These are phyloP conservation scores for Spondyliosoma cantharus DNA, from an alignment of 2,797 vertebrate genomes.

Conservation along the genomic window DNA sequence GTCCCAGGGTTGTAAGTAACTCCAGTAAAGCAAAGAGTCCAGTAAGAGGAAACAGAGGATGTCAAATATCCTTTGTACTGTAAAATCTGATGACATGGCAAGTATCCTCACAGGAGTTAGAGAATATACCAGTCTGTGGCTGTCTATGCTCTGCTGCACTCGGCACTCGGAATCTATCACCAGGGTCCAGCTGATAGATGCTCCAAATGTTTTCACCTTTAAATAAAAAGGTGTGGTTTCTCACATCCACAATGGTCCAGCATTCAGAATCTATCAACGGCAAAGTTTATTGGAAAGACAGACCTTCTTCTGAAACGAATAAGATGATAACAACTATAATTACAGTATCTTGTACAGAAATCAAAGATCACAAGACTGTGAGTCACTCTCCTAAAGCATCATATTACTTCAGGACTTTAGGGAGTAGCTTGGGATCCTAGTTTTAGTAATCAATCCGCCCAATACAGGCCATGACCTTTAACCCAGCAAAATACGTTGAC, in stretches of 20 bases:
- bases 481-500: slow-evolving; percentile 16
- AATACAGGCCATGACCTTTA: slow-evolving; percentile 46
- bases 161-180: slow-evolving; percentile 5
- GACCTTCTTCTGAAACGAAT: not conserved
- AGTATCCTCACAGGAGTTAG: slow-evolving; percentile 20
- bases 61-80: slow-evolving; percentile 54
- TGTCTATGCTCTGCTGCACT: not conserved
- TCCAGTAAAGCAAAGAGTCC: slow-evolving; percentile 25
- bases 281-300: slow-evolving; percentile 4
- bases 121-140: slow-evolving; percentile 24
- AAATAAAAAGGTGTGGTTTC: slow-evolving; percentile 18
- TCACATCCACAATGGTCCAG: slow-evolving; percentile 11
- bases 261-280: slow-evolving; percentile 7
- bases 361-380: slow-evolving; percentile 23
- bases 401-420: slow-evolving; percentile 26
- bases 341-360: slow-evolving; percentile 13
- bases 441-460: slow-evolving; percentile 40
- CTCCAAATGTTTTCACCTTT: slow-evolving; percentile 32
- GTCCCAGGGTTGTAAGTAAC: slow-evolving; percentile 28
- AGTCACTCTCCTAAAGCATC: slow-evolving; percentile 17
- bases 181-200: slow-evolving; percentile 33
- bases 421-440: slow-evolving; percentile 30
- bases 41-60: slow-evolving; percentile 42
- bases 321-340: not conserved
- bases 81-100: slow-evolving; percentile 51